Conservation (phyloP, 2,888 invertebrate genomes). For the Nomada flava region DNA sequence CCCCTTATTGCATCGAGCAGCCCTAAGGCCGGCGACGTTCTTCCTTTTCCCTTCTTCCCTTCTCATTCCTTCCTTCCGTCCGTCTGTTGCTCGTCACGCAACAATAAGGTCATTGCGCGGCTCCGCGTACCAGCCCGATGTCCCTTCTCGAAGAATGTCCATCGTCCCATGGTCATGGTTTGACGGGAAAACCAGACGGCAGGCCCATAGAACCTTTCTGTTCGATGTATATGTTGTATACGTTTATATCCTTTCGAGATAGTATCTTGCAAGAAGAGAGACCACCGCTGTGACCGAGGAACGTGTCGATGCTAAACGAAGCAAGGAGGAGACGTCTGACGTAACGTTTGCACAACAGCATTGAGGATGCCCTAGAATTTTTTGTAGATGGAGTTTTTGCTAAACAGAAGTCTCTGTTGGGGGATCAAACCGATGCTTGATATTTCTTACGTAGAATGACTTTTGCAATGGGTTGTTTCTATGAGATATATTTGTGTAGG, state of each 20-base stretch:
- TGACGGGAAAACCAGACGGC: conserved; percentile 42
- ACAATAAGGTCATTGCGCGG: conserved; percentile 75
- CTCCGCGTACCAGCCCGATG: conserved; percentile 45
- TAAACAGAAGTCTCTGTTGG: neutral
- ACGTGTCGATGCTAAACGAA: conserved; percentile 3
- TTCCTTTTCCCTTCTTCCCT: conserved; percentile 64
- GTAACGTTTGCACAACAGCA: neutral
- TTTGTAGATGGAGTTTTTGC: neutral
- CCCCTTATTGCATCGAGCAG: conserved; percentile 59
- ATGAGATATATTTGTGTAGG: too few species aligned
- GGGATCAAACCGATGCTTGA: neutral
- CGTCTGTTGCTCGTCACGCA: conserved; percentile 75
- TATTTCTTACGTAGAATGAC: too few species aligned
- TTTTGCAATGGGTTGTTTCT: too few species aligned
- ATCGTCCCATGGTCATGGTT: conserved; percentile 50
- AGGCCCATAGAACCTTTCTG: neutral
- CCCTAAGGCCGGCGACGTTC: conserved; percentile 58
- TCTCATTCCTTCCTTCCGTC: conserved; percentile 73
- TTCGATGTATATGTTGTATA: neutral
- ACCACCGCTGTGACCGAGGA: neutral
- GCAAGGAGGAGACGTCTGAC: neutral
- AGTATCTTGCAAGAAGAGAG: conserved; percentile 21
- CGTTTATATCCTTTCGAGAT: conserved; percentile 38
- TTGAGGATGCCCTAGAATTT: neutral
- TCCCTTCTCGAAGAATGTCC: conserved; percentile 39